These are phyloP conservation scores for Trichonephila inaurata DNA, from an alignment of 1,140 invertebrate species.

Conservation along the genomic window DNA sequence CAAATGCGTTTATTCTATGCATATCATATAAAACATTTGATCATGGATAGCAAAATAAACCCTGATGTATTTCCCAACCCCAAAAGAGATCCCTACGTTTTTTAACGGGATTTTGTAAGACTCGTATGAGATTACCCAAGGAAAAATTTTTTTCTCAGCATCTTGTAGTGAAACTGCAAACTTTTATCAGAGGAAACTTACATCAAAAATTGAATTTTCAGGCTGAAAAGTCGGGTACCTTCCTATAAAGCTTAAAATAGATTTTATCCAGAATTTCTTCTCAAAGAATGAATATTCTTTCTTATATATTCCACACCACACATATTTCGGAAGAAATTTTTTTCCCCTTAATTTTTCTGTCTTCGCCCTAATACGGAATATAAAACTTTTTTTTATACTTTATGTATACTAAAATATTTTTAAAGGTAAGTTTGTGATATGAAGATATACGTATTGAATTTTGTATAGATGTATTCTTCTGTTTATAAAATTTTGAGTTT, in stretches of 20 bases:
- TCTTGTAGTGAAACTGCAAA: neutral
- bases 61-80: neutral
- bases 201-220: constrained; percentile 60
- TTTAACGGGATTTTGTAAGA: neutral
- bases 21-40: neutral
- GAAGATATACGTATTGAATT: no score
- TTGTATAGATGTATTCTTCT: no score
- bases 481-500: no score
- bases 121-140: neutral
- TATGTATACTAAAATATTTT: no score
- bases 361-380: no score
- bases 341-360: neutral
- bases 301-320: neutral
- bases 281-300: neutral
- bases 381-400: no score
- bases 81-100: neutral
- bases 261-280: neutral
- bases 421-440: no score
- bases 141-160: neutral
- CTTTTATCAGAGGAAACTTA: constrained; percentile 26
- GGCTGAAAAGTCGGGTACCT: neutral
- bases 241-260: neutral
- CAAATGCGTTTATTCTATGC: no score
- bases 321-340: no score
- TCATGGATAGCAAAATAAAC: neutral